A percentile compares a stretch with the other conserved stretches of the same genome.
These are phyloP conservation scores for Nothocercus julius DNA, from an alignment of 2,113 vertebrate genomes.

Conservation along the genomic window DNA sequence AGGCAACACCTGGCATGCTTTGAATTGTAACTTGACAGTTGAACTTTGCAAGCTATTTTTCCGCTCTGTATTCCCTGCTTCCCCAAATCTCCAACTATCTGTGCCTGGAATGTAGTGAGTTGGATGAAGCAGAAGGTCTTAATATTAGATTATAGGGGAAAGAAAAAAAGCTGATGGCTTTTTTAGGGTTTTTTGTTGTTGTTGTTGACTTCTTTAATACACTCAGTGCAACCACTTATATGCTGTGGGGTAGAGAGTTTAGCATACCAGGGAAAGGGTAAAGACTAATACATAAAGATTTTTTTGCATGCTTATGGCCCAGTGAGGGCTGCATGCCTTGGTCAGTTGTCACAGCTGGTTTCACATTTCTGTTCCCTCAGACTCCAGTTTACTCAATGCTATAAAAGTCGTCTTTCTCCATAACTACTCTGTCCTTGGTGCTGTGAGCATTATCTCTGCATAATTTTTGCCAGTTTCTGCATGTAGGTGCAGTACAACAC, in stretches of 20 bases:
- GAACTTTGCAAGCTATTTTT: not conserved
- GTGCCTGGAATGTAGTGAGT: not conserved
- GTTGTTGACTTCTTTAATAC: not conserved
- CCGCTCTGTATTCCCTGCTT: not conserved
- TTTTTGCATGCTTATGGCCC: not conserved
- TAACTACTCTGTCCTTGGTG: not conserved
- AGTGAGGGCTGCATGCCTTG: not conserved
- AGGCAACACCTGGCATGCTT: not conserved
- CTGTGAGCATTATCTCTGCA: not conserved
- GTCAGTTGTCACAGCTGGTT: not conserved
- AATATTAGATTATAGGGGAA: too few relatives aligned
- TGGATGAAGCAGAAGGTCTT: not conserved
- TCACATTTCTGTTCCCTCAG: not conserved
- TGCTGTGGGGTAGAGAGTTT: too few relatives aligned
- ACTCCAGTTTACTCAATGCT: not conserved
- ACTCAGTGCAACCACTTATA: not conserved
- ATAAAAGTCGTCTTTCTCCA: not conserved
- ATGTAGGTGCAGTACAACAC: not conserved
- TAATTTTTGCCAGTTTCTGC: not conserved
- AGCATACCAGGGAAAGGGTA: not conserved
- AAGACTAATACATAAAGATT: not conserved
- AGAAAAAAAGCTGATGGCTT: not conserved
- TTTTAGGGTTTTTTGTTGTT: not conserved
- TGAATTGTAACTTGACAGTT: not conserved
- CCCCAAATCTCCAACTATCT: not conserved